These are phyloP conservation scores for Progne subis DNA, from an alignment of 2,113 vertebrate genomes.

Conservation along the genomic window DNA sequence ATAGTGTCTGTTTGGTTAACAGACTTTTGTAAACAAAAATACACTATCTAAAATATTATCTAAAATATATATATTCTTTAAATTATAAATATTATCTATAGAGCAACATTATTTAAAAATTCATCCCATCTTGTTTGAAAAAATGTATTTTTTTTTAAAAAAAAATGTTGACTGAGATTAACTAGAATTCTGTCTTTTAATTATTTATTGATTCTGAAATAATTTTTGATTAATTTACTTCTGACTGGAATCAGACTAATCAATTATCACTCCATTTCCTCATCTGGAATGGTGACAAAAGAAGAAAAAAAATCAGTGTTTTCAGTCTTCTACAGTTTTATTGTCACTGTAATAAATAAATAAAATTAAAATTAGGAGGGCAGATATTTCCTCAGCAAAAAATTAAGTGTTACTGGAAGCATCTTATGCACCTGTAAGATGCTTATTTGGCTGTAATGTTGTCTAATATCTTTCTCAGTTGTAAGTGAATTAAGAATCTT, in stretches of 20 bases:
- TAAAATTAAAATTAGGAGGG: conserved; percentile 28
- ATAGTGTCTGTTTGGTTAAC: background rate
- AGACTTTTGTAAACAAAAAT: background rate
- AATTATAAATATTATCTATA: background rate
- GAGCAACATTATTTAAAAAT: background rate
- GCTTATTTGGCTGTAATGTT: background rate
- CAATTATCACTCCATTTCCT: conserved; percentile 24
- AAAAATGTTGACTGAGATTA: background rate
- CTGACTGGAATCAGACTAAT: conserved; percentile 30
- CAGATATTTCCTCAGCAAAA: conserved; percentile 26
- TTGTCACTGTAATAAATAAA: conserved; percentile 34
- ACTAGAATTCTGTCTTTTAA: background rate
- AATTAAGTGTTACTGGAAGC: conserved; percentile 49
- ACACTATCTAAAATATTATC: background rate
- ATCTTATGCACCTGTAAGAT: background rate
- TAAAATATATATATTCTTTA: background rate
- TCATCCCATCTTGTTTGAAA: background rate
- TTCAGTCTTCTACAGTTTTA: background rate
- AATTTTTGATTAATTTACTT: conserved; percentile 23
- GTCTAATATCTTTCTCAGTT: conserved; percentile 29
- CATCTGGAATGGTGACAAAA: background rate
- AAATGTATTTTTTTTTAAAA: background rate
- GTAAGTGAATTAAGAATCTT: background rate
- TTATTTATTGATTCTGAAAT: background rate
- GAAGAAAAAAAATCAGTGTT: background rate